Percentiles rank a stretch among this genome's conserved stretches.
phyloP scores from a whole-genome alignment of 2,888 invertebrate species.

The Amblyjoppa proteus region DNA sequence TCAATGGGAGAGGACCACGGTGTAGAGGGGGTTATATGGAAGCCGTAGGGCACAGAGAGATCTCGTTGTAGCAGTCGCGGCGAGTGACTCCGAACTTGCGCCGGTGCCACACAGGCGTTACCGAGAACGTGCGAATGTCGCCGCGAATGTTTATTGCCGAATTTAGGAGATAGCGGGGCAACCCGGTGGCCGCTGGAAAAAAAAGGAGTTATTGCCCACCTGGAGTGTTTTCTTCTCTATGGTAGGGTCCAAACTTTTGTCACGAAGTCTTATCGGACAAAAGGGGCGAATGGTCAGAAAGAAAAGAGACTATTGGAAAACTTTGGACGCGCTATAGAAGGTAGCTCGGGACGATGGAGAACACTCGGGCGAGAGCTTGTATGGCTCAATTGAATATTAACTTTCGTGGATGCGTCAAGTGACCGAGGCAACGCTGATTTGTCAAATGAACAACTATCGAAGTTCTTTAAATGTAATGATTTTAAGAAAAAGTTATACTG shows the following conservation, averaged over 20 bases:
- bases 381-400: background rate
- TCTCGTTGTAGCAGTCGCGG: background rate
- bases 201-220: background rate
- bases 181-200: background rate
- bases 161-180: slow-evolving; percentile 46
- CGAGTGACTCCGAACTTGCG: slow-evolving; percentile 53
- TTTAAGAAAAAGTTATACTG: background rate
- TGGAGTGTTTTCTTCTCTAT: background rate
- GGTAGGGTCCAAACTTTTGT: background rate
- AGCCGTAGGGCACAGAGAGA: slow-evolving; percentile 28
- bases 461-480: background rate
- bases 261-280: background rate
- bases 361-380: background rate
- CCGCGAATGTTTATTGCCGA: slow-evolving; percentile 66
- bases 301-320: background rate
- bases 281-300: background rate
- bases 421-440: background rate
- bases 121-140: slow-evolving; percentile 73
- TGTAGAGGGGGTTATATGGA: slow-evolving; percentile 36
- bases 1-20: slow-evolving; percentile 69
- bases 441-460: background rate
- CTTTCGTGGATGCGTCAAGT: background rate
- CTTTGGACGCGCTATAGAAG: background rate
- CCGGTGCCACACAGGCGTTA: slow-evolving; percentile 70
- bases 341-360: background rate